Evolutionary conservation across 2,113 vertebrate genomes (phyloP).

Genomic region (Ictalurus furcatus): DNA sequence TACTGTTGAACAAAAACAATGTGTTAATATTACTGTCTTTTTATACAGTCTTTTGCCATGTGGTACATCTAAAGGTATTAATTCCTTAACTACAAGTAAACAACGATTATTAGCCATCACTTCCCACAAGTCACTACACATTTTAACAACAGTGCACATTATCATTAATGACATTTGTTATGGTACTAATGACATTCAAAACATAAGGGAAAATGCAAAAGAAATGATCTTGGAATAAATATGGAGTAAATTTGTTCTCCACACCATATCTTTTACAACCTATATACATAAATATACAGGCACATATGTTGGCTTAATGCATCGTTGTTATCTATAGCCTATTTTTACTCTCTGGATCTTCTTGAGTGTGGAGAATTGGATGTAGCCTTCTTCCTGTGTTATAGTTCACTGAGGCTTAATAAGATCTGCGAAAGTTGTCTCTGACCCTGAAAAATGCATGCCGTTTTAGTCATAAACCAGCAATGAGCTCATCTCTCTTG

Average conservation of each 20-base stretch:
- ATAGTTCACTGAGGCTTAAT: constrained; percentile 59
- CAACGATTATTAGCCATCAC: not conserved
- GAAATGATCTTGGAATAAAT: not conserved
- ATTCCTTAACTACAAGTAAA: not conserved
- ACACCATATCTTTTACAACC: not conserved
- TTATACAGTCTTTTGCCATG: not conserved
- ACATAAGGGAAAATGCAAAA: not conserved
- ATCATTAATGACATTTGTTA: not conserved
- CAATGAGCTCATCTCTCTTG: constrained; percentile 71
- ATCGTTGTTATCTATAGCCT: not conserved
- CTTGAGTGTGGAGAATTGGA: not conserved
- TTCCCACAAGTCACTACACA: not conserved
- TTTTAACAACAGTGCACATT: not conserved
- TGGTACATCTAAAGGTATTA: not conserved
- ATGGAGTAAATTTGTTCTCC: not conserved
- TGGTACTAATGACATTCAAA: not conserved
- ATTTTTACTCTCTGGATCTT: constrained; percentile 34
- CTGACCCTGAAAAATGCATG: constrained; percentile 68
- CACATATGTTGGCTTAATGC: not conserved
- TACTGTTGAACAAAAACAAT: not conserved
- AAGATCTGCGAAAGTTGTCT: constrained; percentile 62
- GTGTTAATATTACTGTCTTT: not conserved
- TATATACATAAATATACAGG: not conserved
- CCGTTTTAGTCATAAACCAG: constrained; percentile 70
- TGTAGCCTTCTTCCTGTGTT: constrained; percentile 45